These are phyloP conservation scores for Patiria pectinifera DNA, from an alignment of 53 echinoderm and acorn worm species.

Conservation along the genomic window DNA sequence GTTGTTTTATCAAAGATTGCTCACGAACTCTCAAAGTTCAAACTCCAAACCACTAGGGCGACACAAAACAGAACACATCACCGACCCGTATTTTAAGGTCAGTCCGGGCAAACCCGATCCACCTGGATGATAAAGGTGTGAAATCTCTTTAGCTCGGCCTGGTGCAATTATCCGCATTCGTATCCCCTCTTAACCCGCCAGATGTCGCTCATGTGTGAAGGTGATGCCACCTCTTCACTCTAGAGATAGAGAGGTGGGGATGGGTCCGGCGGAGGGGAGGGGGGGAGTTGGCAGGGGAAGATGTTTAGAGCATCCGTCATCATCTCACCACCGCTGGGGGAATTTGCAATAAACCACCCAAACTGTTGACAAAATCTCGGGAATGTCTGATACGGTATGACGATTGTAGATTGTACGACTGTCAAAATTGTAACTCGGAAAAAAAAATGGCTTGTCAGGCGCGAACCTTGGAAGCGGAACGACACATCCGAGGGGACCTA, in stretches of 20 bases:
- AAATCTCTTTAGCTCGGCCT: conserved; percentile 9
- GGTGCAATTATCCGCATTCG: neutral
- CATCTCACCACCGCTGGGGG: neutral
- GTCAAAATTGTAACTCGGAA: neutral
- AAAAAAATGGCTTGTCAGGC: neutral
- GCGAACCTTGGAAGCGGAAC: too few relatives aligned
- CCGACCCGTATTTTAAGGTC: neutral
- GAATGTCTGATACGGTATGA: neutral
- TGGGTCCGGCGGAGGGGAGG: neutral
- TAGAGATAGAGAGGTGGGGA: neutral
- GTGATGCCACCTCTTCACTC: neutral
- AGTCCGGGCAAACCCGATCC: neutral
- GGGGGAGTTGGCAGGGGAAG: neutral
- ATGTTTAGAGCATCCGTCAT: conserved; percentile 34
- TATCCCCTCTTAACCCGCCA: neutral
- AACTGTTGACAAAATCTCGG: conserved; percentile 31
- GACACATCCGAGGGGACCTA: too few relatives aligned
- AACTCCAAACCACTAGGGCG: neutral
- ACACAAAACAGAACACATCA: neutral
- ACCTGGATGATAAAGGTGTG: neutral
- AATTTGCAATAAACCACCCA: conserved; percentile 24
- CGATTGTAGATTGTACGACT: neutral
- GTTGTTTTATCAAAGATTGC: neutral
- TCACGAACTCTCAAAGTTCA: neutral
- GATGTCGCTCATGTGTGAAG: neutral